phyloP scores from a whole-genome alignment of 1,140 invertebrate genomes.

The Temnothorax longispinosus region DNA sequence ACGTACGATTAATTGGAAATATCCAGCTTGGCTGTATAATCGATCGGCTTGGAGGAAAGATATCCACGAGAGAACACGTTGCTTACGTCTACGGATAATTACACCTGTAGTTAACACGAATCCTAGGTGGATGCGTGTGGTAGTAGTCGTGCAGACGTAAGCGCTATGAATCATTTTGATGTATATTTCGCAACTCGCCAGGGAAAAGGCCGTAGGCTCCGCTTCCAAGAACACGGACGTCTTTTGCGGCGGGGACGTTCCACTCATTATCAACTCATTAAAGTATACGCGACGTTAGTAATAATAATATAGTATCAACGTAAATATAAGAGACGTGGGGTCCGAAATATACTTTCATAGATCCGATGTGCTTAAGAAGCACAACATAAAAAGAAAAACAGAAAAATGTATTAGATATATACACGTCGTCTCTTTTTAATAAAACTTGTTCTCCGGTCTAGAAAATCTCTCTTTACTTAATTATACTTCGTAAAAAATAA shows the following conservation, averaged over 20 bases:
- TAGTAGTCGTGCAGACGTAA: slow-evolving; percentile 60
- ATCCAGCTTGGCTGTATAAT: slow-evolving; percentile 25
- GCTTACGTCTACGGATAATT: slow-evolving; percentile 64
- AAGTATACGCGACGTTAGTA: not conserved
- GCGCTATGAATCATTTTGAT: slow-evolving; percentile 67
- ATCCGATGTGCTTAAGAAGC: not conserved
- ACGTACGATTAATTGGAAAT: slow-evolving; percentile 28
- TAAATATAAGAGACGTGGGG: not conserved
- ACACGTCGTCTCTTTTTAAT: not conserved
- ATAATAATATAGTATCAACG: not conserved
- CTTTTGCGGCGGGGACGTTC: slow-evolving; percentile 33
- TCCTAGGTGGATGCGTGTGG: slow-evolving; percentile 36
- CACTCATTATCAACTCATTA: slow-evolving; percentile 45
- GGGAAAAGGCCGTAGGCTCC: slow-evolving; percentile 45
- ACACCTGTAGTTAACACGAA: slow-evolving; percentile 59
- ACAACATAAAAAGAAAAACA: not conserved
- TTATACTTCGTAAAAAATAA: not conserved
- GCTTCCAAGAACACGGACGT: slow-evolving; percentile 60
- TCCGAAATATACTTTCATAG: not conserved
- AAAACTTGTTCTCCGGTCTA: not conserved
- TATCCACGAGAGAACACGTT: slow-evolving; percentile 32
- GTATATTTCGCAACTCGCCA: slow-evolving; percentile 63
- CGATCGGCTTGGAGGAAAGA: slow-evolving; percentile 36
- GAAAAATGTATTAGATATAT: not conserved
- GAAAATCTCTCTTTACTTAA: not conserved